These are phyloP conservation scores for Ooceraea biroi DNA, from an alignment of 1,140 invertebrate species.

Conservation along the genomic window DNA sequence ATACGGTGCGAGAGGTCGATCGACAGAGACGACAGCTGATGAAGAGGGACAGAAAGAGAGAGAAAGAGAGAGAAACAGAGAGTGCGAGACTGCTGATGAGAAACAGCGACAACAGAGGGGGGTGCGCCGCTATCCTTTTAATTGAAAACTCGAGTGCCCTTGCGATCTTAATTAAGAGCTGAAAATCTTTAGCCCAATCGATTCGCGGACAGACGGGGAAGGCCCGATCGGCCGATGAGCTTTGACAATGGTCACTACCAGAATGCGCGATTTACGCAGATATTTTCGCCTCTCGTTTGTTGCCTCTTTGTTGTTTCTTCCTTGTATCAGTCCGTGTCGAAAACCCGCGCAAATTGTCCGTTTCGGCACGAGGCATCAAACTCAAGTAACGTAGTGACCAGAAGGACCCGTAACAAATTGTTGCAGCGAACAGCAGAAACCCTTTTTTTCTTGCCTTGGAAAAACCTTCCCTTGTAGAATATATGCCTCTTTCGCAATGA, in stretches of 20 bases:
- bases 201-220: conserved; percentile 78
- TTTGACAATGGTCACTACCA: conserved; percentile 70
- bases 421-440: too few species aligned
- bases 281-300: conserved; percentile 61
- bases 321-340: too few species aligned
- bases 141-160: conserved; percentile 83
- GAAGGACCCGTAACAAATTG: too few species aligned
- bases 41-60: too few species aligned
- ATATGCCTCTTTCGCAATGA: neutral
- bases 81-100: conserved; percentile 6
- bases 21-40: neutral
- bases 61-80: conserved; percentile 21
- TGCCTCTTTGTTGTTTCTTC: conserved; percentile 22
- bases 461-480: neutral
- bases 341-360: too few species aligned
- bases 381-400: too few species aligned
- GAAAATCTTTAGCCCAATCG: conserved; percentile 82
- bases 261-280: conserved; percentile 71
- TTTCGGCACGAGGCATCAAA: too few species aligned
- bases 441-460: neutral
- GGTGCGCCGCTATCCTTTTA: conserved; percentile 77
- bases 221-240: conserved; percentile 67
- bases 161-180: conserved; percentile 82
- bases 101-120: conserved; percentile 14
- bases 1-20: conserved; percentile 19